Base-by-base conservation (phyloP, 2,797 vertebrate genomes). In the Hirundo rustica region DNA sequence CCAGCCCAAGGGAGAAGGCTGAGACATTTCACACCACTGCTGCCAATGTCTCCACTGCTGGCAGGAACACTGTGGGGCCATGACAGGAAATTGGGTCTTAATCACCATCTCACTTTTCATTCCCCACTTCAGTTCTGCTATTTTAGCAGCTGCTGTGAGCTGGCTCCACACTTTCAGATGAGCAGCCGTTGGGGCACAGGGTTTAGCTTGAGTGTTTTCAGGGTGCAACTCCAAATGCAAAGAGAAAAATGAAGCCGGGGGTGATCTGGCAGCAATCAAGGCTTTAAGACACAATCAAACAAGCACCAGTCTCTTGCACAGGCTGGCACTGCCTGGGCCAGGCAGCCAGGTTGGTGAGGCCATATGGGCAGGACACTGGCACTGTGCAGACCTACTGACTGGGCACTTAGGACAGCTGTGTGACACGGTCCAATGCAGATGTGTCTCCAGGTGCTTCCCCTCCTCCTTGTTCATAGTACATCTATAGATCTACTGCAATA, bases 41-140 rank as follows among this genome's bases (percentile, higher is more conserved):
- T 79, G 81, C 74, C 47, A 42, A 76, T 3, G 70, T 22, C 89
- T 85, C 77, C 76, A 34, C 47, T 22, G 4, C 78, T 0, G 5
- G 76, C 11, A 2, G 66, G 66, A 93, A 70, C 80, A 54, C 77
- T 73, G 71, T 0, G 1, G 61, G 89, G 79, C 64, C 6, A 2
- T 2, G 0, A 85, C 91, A 96, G 96, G 95, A 97, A 96, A 95
- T 45, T 30, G 1, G 91, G 93, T 94, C 89, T 97, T 96, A 97
- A 97, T 96, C 95, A 96, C 82, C 5, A 36, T 93, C 95, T 96
- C 95, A 90, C 89, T 96, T 95, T 96, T 95, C 93, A 94, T 76
- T 93, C 82, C 57, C 27, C 71, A 94, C 93, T 91, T 96, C 79
- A 91, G 91, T 93, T 96, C 80, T 91, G 92, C 47, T 96, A 84